Evolutionary conservation across 1,140 invertebrate genomes (phyloP).

Genomic region (Stratiolaelaps scimitus): DNA sequence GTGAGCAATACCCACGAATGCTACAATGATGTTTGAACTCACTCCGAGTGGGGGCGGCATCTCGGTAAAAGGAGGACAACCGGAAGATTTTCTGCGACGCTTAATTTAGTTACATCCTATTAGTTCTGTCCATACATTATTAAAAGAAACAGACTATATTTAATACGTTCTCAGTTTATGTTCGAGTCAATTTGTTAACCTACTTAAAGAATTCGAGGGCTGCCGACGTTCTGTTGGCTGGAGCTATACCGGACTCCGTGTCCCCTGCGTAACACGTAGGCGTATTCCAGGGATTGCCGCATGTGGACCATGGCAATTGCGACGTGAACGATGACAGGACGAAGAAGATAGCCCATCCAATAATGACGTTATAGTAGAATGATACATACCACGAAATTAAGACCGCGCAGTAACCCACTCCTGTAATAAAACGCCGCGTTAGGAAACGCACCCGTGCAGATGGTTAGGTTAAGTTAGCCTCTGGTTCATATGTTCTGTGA

Average conservation of each 20-base stretch:
- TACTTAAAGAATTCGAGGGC: slow-evolving; percentile 43
- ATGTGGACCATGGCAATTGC: slow-evolving; percentile 45
- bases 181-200: no score
- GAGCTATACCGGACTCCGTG: slow-evolving; percentile 31
- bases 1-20: no score
- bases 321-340: slow-evolving; percentile 43
- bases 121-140: no score
- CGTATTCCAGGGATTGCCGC: slow-evolving; percentile 46
- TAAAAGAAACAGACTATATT: no score
- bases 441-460: not conserved
- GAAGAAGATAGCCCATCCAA: slow-evolving; percentile 47
- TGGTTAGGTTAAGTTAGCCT: not conserved
- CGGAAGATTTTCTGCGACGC: no score
- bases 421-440: slow-evolving; percentile 37
- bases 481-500: not conserved
- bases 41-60: no score
- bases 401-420: slow-evolving; percentile 49
- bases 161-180: no score
- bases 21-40: no score
- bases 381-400: slow-evolving; percentile 48
- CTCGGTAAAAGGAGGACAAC: no score
- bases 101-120: no score
- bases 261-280: slow-evolving; percentile 38
- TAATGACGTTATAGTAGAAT: slow-evolving; percentile 49
- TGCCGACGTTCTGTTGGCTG: slow-evolving; percentile 37